Evolutionary conservation across 2,888 invertebrate genomes (phyloP).

Genomic region (Apocheima hispidaria): DNA sequence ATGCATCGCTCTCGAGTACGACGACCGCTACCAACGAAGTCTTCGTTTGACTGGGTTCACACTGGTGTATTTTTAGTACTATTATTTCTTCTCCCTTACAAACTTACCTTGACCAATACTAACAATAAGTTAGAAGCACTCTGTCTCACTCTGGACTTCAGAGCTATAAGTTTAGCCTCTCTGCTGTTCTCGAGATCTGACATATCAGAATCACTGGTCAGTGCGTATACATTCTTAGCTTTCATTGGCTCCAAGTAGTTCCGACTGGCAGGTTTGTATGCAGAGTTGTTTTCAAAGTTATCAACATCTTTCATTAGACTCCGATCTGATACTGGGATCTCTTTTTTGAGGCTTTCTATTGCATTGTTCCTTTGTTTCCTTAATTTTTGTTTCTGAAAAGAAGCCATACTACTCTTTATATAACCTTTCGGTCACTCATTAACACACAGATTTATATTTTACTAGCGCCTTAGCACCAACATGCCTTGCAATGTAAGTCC

Average conservation of each 20-base stretch:
- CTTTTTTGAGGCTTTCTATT: conserved; percentile 77
- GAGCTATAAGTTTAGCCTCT: conserved; percentile 77
- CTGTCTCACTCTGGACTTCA: conserved; percentile 88
- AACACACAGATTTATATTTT: no score
- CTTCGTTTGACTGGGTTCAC: no score
- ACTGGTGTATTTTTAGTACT: no score
- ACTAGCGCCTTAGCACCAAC: no score
- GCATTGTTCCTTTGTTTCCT: conserved; percentile 80
- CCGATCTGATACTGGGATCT: conserved; percentile 76
- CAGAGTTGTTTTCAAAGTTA: conserved; percentile 71
- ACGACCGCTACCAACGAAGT: no score
- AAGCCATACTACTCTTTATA: neutral
- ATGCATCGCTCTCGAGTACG: no score
- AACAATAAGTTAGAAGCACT: conserved; percentile 88
- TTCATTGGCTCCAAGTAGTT: conserved; percentile 70
- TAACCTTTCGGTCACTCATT: neutral
- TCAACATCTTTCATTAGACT: conserved; percentile 78
- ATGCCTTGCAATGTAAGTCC: no score
- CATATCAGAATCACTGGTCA: conserved; percentile 89
- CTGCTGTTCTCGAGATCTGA: conserved; percentile 87
- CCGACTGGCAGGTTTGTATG: conserved; percentile 72
- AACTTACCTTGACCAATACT: conserved; percentile 83
- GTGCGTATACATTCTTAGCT: conserved; percentile 64
- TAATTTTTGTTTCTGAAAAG: conserved; percentile 78
- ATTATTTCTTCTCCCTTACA: neutral